Evolutionary conservation across 2,888 invertebrate genomes (phyloP), one percentile per base, ranked within the genome.

Genomic region (Anticlea derivata): DNA sequence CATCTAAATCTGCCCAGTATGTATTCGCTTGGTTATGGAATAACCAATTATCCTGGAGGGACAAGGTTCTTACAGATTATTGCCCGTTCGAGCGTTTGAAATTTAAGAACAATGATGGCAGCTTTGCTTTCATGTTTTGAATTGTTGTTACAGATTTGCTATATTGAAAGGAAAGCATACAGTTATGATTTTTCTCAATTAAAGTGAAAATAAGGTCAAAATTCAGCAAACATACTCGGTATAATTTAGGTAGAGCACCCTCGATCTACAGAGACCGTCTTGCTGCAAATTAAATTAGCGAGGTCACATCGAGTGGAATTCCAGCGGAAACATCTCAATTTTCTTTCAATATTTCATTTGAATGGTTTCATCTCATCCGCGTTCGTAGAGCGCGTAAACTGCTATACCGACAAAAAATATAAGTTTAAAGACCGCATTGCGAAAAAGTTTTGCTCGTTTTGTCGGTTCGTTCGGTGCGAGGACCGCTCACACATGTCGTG

Each of bases 371-470:
- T 63, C 57, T 61, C 54, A 23, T n/a, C 7, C 7, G 31, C 52
- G 59, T 41, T 60, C 50, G 4, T 3, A 5, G 35, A 60, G 60
- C 48, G 58, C 58, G 68, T 67, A 70, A 77, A 73, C 67, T 66
- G 66, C 69, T 73, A 73, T 61, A 71, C 66, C 60, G 60, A 65
- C 66, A 69, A 75, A 78, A 79, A 79, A 73, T 52, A 68, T 72
- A 74, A 79, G 79, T 81, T 83, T 79, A 80, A 80, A 80, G 78
- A 81, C 83, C 78, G 87, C 84, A 86, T 75, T 83, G 85, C 81
- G 85, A 83, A 83, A 86, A 84, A 84, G 70, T 85, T 86, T 81
- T 78, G 68, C 70, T 73, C 78, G 72, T 79, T 80, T 81, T 78
- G 73, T 68, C 64, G 68, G 64, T 63, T 64, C 59, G 60, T 58